Evolutionary conservation across 1,140 invertebrate genomes (phyloP).

Genomic region (Brevipalpus yothersi): DNA sequence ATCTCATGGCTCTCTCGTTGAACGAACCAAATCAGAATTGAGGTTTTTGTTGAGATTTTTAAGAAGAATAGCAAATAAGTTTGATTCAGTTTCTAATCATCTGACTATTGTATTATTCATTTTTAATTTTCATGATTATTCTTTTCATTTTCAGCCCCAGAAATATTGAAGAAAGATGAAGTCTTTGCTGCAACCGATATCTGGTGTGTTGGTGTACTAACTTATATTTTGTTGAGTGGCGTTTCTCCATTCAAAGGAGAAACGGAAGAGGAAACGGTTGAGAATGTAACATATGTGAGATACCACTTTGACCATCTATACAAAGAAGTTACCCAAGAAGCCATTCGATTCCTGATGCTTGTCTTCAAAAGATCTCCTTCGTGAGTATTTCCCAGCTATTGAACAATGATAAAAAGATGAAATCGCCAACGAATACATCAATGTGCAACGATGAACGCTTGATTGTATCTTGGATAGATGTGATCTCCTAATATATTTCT

Average conservation of each 20-base stretch:
- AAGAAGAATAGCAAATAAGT: too few relatives aligned
- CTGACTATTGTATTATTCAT: background rate
- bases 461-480: background rate
- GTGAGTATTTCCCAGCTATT: constrained; percentile 25
- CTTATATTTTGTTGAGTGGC: constrained; percentile 82
- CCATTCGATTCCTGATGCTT: constrained; percentile 74
- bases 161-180: constrained; percentile 50
- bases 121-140: background rate
- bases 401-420: background rate
- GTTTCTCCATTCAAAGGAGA: constrained; percentile 66
- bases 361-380: constrained; percentile 75
- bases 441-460: too few relatives aligned
- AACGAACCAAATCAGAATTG: too few relatives aligned
- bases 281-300: constrained; percentile 74
- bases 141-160: constrained; percentile 36
- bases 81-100: too few relatives aligned
- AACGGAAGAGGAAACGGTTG: constrained; percentile 53
- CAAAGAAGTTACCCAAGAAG: constrained; percentile 80
- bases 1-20: too few relatives aligned
- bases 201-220: constrained; percentile 77
- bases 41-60: too few relatives aligned
- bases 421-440: too few relatives aligned
- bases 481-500: background rate
- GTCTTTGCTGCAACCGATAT: constrained; percentile 74
- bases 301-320: constrained; percentile 83